Base-by-base conservation (phyloP, 2,888 invertebrate species). In the Caenorhabditis sp. region DNA sequence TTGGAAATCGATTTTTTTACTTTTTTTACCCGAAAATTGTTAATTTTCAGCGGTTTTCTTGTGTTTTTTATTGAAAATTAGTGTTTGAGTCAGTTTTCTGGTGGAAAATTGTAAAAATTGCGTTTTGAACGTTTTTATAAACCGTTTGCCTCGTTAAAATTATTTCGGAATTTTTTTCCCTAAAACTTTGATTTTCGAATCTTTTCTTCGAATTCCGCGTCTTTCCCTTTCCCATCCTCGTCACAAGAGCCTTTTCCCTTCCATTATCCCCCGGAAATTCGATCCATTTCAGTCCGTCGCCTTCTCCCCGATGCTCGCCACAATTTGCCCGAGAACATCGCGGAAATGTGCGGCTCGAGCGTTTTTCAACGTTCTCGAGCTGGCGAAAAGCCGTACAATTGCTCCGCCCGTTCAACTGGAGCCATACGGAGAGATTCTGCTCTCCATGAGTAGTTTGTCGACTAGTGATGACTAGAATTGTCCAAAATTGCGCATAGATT, bases 311-410 rank as follows among this genome's bases (percentile, higher is more conserved):
- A 22, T 51, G 24, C 51, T 56, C 32, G 20, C 22, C 20, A 13
- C 20, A 20, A 58, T 58, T 22, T 37, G 58, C 22, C 58, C 58
- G 22, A 2, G 2, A 1, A 6, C 47, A 1, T 24, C 28, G 4
- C 11, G 35, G 13, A 69, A 69, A 69, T 28, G 22, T 1, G 70
- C 61, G 6, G 60, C 70, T 11, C 50, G 70, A 13, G 51, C 15
- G 9, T 70, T 70, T 13, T 28, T 61, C 28, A 28, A 22, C 22
- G 37, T 70, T 13, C 53, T 70, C 28, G 61, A 61, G n/a, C 22
- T 70, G 4, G 35, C 50, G n/a, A 70, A 70, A 26, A 18, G 4
- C 2, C 22, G 20, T 13, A 51, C 58, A 61, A 26, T 70, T 11
- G 60, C 8, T 24, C 32, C 56, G 20, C 37, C 37, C 6, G 26